Conservation (phyloP, 37 sponge, comb jelly and placozoan species). For the Tethya wilhelma region DNA sequence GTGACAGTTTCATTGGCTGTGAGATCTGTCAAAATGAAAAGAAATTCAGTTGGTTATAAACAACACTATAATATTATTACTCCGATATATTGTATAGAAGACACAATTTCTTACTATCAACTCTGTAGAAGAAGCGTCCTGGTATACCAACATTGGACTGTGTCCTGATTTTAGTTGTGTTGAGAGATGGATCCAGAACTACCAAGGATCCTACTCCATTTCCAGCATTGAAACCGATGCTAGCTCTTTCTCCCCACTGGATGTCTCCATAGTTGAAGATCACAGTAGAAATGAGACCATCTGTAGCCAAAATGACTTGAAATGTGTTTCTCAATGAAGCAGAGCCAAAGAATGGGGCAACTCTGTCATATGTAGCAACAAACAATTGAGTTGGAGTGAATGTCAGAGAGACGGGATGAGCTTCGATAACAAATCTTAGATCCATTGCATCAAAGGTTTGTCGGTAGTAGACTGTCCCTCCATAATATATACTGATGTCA, state of each 20-base stretch:
- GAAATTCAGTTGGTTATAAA: too few relatives aligned
- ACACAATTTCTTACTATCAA: too few relatives aligned
- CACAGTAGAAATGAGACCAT: neutral
- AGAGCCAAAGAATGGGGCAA: neutral
- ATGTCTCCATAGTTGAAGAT: neutral
- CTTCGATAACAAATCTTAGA: too few relatives aligned
- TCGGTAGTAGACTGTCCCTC: too few relatives aligned
- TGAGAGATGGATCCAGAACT: neutral
- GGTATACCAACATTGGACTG: neutral
- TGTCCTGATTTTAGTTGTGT: neutral
- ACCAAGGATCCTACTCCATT: neutral
- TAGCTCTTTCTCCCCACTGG: neutral
- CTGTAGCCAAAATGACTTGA: neutral
- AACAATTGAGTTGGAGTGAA: neutral
- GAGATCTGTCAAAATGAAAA: too few relatives aligned
- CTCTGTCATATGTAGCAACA: neutral
- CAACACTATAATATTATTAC: too few relatives aligned
- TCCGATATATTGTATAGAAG: too few relatives aligned
- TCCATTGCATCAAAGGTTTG: too few relatives aligned
- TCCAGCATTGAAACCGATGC: slow-evolving; percentile 2
- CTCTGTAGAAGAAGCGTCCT: too few relatives aligned
- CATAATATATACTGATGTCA: too few relatives aligned
- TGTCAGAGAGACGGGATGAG: too few relatives aligned
- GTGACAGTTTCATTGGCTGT: too few relatives aligned
- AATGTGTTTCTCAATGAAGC: neutral